Base-by-base conservation (phyloP, 37 sponge, comb jelly and placozoan genomes). In the Hexactinellida sp. region DNA sequence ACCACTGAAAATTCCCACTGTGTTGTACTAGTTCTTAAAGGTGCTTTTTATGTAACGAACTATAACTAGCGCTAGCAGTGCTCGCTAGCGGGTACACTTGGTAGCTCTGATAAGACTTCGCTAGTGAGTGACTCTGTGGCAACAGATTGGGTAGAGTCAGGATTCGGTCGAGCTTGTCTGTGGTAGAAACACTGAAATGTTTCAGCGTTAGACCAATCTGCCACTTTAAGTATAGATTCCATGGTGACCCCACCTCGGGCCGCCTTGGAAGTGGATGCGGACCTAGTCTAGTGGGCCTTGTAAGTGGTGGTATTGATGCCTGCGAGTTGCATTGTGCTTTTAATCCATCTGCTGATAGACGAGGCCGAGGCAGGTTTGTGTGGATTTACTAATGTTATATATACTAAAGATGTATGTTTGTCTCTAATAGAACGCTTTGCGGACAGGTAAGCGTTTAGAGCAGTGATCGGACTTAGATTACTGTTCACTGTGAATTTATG, bases 311-410 rank as follows among this genome's bases (percentile, higher is more conserved):
- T 47, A 47, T 47, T 16, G 0, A 89, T 51, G 3, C 90, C 87
- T 38, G 90, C 86, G 34, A 63, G 39, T 23, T 38, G 54, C 82
- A 86, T 39, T 0, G 84, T 37, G 1, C 71, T 36, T 47, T 84
- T 89, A 1, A 89, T 28, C 82, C 88, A 88, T 7, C 85, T 55
- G 16, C 82, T 85, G 37, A 88, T 54, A 5, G 82, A 34, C 34
- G 84, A 1, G 1, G 88, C 82, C 0, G 84, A 38, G 0, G 84
- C 52, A n/a, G 85, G 88, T n/a, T 85, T 37, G 51, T 88, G 88
- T 0, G 88, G 88, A 39, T 71, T 3, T 0, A 71, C 37, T 0
- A 41, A 0, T 0, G 88, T 36, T 36, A 88, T 84, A 38, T 37
- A 86, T n/a, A n/a, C n/a, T 54, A 37, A 36, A 34, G 82, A 38